Evolutionary conservation across 2,888 invertebrate species (phyloP).

Genomic region (Leucoma salicis): DNA sequence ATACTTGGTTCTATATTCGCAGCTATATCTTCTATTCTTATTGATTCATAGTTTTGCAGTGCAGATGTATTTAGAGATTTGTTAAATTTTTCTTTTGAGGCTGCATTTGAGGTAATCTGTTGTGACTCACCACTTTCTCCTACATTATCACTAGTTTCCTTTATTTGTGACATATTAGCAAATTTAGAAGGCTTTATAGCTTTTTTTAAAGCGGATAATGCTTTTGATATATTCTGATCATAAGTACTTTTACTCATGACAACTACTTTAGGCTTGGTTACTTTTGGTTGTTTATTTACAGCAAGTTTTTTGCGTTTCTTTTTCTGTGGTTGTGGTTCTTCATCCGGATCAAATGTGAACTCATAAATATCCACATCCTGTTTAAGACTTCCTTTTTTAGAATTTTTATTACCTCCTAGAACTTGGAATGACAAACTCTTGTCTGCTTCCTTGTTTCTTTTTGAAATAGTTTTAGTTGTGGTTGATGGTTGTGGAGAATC

Average conservation of each 20-base stretch:
- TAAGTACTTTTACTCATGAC: slow-evolving; percentile 54
- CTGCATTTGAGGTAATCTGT: slow-evolving; percentile 1
- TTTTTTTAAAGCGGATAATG: slow-evolving; percentile 55
- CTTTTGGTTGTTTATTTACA: slow-evolving; percentile 42
- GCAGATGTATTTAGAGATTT: slow-evolving; percentile 20
- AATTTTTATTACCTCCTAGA: slow-evolving; percentile 46
- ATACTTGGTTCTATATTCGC: slow-evolving; percentile 56
- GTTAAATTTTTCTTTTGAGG: slow-evolving; percentile 6
- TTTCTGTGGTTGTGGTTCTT: slow-evolving; percentile 66
- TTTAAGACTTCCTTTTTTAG: background rate
- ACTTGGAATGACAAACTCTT: slow-evolving; percentile 52
- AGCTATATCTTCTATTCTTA: slow-evolving; percentile 65
- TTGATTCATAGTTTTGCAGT: slow-evolving; percentile 47
- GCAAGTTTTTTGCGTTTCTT: slow-evolving; percentile 58
- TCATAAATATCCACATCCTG: slow-evolving; percentile 66
- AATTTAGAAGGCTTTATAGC: slow-evolving; percentile 32
- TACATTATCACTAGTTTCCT: slow-evolving; percentile 7
- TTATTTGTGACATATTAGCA: slow-evolving; percentile 17
- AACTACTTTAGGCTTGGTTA: slow-evolving; percentile 48
- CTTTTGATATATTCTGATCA: slow-evolving; percentile 63
- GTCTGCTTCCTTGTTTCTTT: slow-evolving; percentile 22
- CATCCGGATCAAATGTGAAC: slow-evolving; percentile 72
- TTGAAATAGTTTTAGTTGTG: slow-evolving; percentile 18
- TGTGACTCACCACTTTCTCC: slow-evolving; percentile 4
- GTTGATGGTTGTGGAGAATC: slow-evolving; percentile 1